Evolutionary conservation across 1,140 invertebrate species (phyloP).

Genomic region (Adelges cooleyi): DNA sequence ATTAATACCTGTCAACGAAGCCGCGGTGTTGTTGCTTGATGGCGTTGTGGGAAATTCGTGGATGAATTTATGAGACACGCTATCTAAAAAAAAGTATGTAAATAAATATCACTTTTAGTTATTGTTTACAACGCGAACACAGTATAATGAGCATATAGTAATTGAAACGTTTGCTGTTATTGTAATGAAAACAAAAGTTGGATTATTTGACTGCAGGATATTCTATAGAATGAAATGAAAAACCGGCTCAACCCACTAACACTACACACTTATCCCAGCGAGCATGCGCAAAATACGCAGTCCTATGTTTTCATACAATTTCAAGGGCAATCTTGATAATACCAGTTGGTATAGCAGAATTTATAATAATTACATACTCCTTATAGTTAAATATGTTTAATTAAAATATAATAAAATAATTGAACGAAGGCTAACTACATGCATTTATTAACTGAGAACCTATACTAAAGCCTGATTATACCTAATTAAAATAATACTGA

Average conservation of each 20-base stretch:
- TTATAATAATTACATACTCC: too few relatives aligned
- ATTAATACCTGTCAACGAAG: background rate
- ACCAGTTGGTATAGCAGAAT: too few relatives aligned
- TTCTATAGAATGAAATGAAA: background rate
- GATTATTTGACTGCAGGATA: too few relatives aligned
- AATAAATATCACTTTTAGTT: background rate
- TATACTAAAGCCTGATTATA: too few relatives aligned
- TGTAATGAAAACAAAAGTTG: too few relatives aligned
- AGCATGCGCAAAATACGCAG: background rate
- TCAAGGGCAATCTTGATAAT: slow-evolving; percentile 17
- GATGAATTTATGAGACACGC: slow-evolving; percentile 1
- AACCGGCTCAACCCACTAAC: background rate
- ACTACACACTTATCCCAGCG: background rate
- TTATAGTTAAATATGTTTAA: too few relatives aligned
- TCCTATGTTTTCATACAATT: background rate
- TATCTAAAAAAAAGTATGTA: background rate
- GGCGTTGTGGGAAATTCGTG: background rate
- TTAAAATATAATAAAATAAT: too few relatives aligned
- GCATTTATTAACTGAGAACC: too few relatives aligned
- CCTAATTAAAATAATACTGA: too few relatives aligned
- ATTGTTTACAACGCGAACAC: background rate
- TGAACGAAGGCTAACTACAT: too few relatives aligned
- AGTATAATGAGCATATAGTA: too few relatives aligned
- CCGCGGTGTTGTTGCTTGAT: background rate
- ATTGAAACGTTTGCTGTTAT: too few relatives aligned